Percentiles rank a stretch among this genome's conserved stretches.
phyloP scores from a whole-genome alignment of 2,888 invertebrate species.

The Eurytoma californica region DNA sequence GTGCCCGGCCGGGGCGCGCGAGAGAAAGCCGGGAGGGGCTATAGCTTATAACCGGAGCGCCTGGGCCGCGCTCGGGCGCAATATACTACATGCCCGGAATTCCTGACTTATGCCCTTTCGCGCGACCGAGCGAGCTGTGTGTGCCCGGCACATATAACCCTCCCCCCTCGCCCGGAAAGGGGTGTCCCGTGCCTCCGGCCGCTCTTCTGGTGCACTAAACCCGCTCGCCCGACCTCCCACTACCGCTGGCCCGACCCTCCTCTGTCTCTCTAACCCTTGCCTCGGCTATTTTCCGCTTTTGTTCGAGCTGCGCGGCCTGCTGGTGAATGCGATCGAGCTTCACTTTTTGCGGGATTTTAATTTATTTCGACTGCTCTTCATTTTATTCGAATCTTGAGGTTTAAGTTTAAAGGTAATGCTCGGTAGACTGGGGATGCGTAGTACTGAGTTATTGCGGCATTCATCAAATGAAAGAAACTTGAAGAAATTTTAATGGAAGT shows the following conservation, averaged over 20 bases:
- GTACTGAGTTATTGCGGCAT: no score
- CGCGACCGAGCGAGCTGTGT: conserved; percentile 1
- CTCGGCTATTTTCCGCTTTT: no score
- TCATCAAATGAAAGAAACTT: no score
- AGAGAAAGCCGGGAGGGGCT: conserved; percentile 59
- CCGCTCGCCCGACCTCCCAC: background rate
- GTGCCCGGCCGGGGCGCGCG: conserved; percentile 60
- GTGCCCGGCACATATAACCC: background rate
- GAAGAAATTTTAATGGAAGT: no score
- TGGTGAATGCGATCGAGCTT: no score
- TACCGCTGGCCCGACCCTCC: background rate
- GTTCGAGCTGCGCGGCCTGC: no score
- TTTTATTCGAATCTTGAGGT: no score
- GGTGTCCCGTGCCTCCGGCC: conserved; percentile 1
- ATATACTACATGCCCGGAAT: conserved; percentile 75
- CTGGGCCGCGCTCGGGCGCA: conserved; percentile 66
- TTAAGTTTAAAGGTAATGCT: no score
- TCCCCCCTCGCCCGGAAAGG: background rate
- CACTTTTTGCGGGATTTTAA: no score
- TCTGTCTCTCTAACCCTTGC: no score
- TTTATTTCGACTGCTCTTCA: no score
- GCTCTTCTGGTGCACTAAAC: background rate
- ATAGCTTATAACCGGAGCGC: conserved; percentile 72
- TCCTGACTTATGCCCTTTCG: conserved; percentile 63
- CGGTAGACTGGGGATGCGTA: no score